Percentiles rank a stretch among this genome's conserved stretches.
These are phyloP conservation scores for Genyomyrus donnyi DNA, from an alignment of 2,113 vertebrate species.

Conservation along the genomic window DNA sequence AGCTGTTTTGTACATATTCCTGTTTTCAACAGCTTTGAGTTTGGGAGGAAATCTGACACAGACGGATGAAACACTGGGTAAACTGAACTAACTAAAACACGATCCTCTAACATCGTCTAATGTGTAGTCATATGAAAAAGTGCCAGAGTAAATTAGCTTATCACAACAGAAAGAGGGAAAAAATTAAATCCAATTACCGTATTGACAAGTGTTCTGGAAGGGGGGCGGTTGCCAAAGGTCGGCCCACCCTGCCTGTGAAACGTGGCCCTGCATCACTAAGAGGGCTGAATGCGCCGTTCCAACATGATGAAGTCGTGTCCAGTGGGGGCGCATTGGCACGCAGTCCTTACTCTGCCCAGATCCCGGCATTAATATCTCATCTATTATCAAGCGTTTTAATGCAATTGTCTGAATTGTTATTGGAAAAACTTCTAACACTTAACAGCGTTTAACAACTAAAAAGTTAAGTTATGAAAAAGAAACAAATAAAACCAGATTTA, in stretches of 20 bases:
- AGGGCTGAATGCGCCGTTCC: background rate
- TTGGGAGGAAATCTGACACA: background rate
- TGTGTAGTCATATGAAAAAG: background rate
- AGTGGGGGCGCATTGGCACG: background rate
- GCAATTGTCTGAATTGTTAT: background rate
- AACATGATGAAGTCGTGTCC: background rate
- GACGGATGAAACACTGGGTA: background rate
- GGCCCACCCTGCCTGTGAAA: background rate
- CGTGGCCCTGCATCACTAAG: background rate
- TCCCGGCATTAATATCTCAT: background rate
- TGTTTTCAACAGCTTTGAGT: background rate
- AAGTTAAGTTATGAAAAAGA: background rate
- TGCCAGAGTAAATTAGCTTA: background rate
- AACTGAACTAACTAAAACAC: background rate
- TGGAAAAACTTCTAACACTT: background rate
- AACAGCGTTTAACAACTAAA: background rate
- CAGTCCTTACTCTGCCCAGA: background rate
- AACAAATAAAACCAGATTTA: background rate
- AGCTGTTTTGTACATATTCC: background rate
- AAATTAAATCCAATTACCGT: background rate
- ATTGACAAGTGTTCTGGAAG: background rate
- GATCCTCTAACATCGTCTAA: background rate
- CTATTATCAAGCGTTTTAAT: background rate
- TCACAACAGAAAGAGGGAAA: background rate
- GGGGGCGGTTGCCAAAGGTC: background rate